phyloP scores from a whole-genome alignment of 2,888 invertebrate genomes.

The Ypsolopha scabrella region DNA sequence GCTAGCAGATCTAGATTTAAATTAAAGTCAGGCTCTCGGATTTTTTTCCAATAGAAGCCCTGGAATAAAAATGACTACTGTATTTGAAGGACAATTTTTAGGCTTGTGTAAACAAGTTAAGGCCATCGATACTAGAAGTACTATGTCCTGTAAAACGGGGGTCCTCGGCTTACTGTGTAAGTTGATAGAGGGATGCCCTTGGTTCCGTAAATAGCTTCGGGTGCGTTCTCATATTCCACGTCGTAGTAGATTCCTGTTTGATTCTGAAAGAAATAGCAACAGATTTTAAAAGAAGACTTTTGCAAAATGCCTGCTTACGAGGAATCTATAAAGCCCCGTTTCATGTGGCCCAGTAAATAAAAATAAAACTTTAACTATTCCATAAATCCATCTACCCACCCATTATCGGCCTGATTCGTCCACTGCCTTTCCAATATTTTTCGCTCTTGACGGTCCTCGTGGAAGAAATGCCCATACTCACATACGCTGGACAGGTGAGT shows the following conservation, averaged over 20 bases:
- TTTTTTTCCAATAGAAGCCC: no score
- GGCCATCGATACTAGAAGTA: not conserved
- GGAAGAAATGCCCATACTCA: no score
- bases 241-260: slow-evolving; percentile 93
- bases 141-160: slow-evolving; percentile 51
- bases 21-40: no score
- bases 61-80: not conserved
- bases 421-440: no score
- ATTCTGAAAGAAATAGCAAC: slow-evolving; percentile 71
- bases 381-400: no score
- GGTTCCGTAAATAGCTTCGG: slow-evolving; percentile 70
- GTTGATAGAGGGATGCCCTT: slow-evolving; percentile 85
- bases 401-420: not conserved
- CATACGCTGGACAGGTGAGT: no score
- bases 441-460: no score
- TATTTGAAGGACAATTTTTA: not conserved
- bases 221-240: slow-evolving; percentile 84
- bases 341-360: no score
- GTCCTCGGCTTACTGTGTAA: slow-evolving; percentile 82
- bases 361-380: not conserved
- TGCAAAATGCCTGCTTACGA: no score
- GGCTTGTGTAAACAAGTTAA: not conserved
- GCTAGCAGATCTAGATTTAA: no score
- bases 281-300: not conserved
- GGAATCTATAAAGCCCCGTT: no score